Evolutionary conservation across 2,113 vertebrate genomes (phyloP), one percentile per base, ranked within the genome.

Genomic region (Craseonycteris thonglongyai): DNA sequence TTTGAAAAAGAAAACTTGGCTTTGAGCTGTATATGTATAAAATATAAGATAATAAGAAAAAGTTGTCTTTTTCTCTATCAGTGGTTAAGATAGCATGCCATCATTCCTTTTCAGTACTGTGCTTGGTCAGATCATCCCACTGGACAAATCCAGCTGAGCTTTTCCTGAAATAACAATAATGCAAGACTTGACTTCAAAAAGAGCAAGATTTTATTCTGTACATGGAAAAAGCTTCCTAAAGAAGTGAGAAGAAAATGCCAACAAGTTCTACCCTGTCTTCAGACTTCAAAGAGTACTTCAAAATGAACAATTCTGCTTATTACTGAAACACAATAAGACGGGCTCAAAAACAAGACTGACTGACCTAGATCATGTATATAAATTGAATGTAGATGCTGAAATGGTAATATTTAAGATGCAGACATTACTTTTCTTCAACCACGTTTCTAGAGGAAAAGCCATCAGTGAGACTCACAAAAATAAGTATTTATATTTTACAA

Each of bases 241-340:
- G 5, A 63, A 87, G 63, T 85, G 16, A 11, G 42, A 80, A 71
- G 13, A 85, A 94, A 91, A 93, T 78, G 21, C 6, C 65, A 75
- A 80, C 1, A 94, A 45, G 21, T 84, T 58, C 56, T 87, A 84
- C 16, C 7, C 85, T 65, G 24, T 78, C 19, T 93, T 94, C 47
- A 35, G 54, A 78, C 30, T 90, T 92, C 51, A 88, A 86, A 93
- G 91, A 81, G 71, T 40, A 61, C 9, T 61, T 82, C 56, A 83
- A 56, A 93, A 83, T 83, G 65, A 96, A 90, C 80, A 92, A 75
- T 79, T 92, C 10, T 21, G 75, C 80, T 74, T 95, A 87, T 92
- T 87, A 76, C 6, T 91, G n/a, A 81, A 94, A 79, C 6, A 74
- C 6, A 89, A 11, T n/a, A 56, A 51, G 22, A 90, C 33, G 24